Conservation (phyloP, 2,113 vertebrate genomes). For the Symphodus melops region DNA sequence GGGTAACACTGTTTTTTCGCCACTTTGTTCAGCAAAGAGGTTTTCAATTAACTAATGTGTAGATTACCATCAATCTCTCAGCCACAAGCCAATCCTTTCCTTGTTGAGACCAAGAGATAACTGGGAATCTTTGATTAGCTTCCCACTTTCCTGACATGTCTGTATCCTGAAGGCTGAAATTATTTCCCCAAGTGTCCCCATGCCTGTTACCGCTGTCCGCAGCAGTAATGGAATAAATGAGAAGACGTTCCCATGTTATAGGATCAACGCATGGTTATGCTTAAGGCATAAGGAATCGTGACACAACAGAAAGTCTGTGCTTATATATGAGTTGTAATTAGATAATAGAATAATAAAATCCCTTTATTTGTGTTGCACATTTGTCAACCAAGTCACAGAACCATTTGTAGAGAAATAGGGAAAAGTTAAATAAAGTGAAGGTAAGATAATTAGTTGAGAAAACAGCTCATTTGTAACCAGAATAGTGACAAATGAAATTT, state of each 20-base stretch:
- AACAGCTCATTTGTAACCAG: background rate
- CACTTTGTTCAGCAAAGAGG: slow-evolving; percentile 80
- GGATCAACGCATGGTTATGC: slow-evolving; percentile 34
- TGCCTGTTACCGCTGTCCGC: slow-evolving; percentile 34
- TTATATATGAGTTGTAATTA: background rate
- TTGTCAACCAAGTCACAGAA: no score
- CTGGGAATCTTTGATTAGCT: slow-evolving; percentile 66
- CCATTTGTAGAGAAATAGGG: no score
- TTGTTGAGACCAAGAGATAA: slow-evolving; percentile 68
- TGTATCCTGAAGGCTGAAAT: slow-evolving; percentile 48
- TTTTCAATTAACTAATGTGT: slow-evolving; percentile 88
- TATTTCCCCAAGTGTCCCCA: slow-evolving; percentile 12
- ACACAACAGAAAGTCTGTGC: background rate
- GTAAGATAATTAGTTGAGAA: no score
- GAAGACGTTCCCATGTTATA: slow-evolving; percentile 20
- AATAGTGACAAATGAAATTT: background rate
- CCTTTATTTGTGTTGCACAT: no score
- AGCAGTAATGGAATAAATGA: slow-evolving; percentile 1
- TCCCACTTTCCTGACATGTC: slow-evolving; percentile 54
- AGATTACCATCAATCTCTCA: slow-evolving; percentile 85
- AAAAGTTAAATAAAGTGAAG: no score
- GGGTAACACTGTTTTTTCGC: slow-evolving; percentile 77
- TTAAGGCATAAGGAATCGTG: slow-evolving; percentile 37
- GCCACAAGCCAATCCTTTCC: slow-evolving; percentile 54
- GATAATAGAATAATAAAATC: no score